Base-by-base conservation (phyloP, 2,888 invertebrate species). In the Meloe dianella region DNA sequence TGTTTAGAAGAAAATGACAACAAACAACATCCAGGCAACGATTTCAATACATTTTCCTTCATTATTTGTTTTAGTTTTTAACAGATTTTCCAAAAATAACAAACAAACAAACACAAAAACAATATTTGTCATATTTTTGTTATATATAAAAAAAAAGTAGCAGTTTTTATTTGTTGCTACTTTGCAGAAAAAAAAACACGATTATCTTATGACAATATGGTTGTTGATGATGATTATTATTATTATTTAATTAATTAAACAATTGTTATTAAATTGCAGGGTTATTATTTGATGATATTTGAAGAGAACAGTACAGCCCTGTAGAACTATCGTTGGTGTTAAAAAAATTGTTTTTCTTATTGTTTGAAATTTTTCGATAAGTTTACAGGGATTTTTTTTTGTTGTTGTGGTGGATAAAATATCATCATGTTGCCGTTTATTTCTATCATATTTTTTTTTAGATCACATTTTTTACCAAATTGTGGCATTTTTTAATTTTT, bases 381-480 rank as follows among this genome's bases (percentile, higher is more conserved):
- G 30, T 9, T 9, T 30, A 30, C 30, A 9, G 7, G 8, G 30
- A 30, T 30, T 30, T 30, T 30, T 30, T 9, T 30, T 30, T 30
- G 30, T 30, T 30, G 7, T 30, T 30, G 8, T n/a, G n/a, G n/a
- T n/a, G n/a, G n/a, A n/a, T n/a, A n/a, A n/a, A n/a, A n/a, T n/a
- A n/a, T n/a, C n/a, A n/a, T 51, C 51, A 62, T 57, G 66, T 64
- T 68, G 66, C 59, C 67, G 65, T 62, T 62, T 64, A 64, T 71
- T 63, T 58, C 62, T 47, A 20, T 47, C 1, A 47, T 20, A 61
- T 68, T 66, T 65, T 63, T 57, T 62, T 67, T 59, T 47, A 66
- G 41, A 41, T 17, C 41, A 41, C 5, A 41, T 41, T 41, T n/a
- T 41, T 41, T 41, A 41, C 7, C 41, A 8, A 41, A 35, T 12